Conservation (phyloP, 2,797 vertebrate species). For the Taenioides sp. region DNA sequence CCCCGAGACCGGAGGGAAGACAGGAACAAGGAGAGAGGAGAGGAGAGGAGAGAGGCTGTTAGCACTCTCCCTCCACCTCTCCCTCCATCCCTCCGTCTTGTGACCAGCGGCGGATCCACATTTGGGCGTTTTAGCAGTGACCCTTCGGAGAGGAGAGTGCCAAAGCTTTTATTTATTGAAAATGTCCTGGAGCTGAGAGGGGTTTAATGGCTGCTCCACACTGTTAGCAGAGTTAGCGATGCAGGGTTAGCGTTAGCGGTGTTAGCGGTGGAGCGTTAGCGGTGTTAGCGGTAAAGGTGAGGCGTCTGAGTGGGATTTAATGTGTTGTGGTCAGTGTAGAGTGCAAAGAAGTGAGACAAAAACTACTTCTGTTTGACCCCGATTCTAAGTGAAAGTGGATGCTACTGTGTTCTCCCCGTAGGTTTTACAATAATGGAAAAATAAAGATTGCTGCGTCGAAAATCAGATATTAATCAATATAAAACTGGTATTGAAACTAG, state of each 20-base stretch:
- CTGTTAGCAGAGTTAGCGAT: neutral
- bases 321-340: slow-evolving; percentile 12
- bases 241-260: neutral
- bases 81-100: slow-evolving; percentile 69
- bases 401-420: too few relatives aligned
- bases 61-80: slow-evolving; percentile 61
- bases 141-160: slow-evolving; percentile 64
- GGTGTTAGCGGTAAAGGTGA: neutral
- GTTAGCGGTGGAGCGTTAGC: slow-evolving; percentile 11
- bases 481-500: too few relatives aligned
- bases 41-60: slow-evolving; percentile 66
- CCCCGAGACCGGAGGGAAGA: slow-evolving; percentile 13
- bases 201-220: slow-evolving; percentile 63
- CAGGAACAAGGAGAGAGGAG: neutral
- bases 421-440: too few relatives aligned
- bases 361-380: neutral
- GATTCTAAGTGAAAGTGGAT: neutral
- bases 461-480: too few relatives aligned
- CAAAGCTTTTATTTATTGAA: slow-evolving; percentile 79
- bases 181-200: slow-evolving; percentile 53
- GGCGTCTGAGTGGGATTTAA: slow-evolving; percentile 27
- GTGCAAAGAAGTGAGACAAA: neutral
- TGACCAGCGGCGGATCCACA: slow-evolving; percentile 78
- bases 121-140: slow-evolving; percentile 75
- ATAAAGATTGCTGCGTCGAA: too few relatives aligned